A percentile compares a stretch with the other conserved stretches of the same genome.
Evolutionary conservation across 2,888 invertebrate species (phyloP).

Genomic region (Myathropa florea): DNA sequence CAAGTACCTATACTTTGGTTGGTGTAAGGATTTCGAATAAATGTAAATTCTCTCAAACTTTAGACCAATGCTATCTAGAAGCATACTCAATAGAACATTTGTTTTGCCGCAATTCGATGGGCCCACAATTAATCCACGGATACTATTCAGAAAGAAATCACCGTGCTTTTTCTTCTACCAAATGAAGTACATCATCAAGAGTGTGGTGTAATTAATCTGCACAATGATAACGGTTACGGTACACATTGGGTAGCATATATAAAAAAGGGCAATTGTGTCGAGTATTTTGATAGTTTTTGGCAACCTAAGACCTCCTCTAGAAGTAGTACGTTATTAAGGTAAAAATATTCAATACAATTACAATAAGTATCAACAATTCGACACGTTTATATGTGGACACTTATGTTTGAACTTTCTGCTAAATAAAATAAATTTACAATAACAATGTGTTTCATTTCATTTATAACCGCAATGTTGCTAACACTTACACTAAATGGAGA

Average conservation of each 20-base stretch:
- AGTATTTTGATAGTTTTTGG: conserved; percentile 78
- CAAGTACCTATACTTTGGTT: conserved; percentile 69
- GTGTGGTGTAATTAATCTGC: no score
- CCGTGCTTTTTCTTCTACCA: no score
- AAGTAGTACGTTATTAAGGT: conserved; percentile 74
- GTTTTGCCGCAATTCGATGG: neutral
- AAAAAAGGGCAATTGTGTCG: conserved; percentile 71
- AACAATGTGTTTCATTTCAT: no score
- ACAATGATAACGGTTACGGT: conserved; percentile 55
- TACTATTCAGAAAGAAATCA: no score
- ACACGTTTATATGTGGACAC: conserved; percentile 74
- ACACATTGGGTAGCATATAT: conserved; percentile 71
- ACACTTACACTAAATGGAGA: conserved; percentile 69
- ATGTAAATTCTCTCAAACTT: conserved; percentile 39
- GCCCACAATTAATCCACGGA: no score
- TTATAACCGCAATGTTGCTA: no score
- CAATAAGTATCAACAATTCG: conserved; percentile 73
- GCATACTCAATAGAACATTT: neutral
- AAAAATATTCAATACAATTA: conserved; percentile 73
- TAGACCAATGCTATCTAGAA: conserved; percentile 68
- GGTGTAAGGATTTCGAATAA: conserved; percentile 72
- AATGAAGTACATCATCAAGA: neutral
- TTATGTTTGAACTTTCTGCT: conserved; percentile 72
- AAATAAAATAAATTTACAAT: neutral
- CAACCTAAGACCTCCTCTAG: conserved; percentile 75